Evolutionary conservation across 2,888 invertebrate species (phyloP), one percentile per base, ranked within the genome.

Genomic region (Perizoma affinitatum): DNA sequence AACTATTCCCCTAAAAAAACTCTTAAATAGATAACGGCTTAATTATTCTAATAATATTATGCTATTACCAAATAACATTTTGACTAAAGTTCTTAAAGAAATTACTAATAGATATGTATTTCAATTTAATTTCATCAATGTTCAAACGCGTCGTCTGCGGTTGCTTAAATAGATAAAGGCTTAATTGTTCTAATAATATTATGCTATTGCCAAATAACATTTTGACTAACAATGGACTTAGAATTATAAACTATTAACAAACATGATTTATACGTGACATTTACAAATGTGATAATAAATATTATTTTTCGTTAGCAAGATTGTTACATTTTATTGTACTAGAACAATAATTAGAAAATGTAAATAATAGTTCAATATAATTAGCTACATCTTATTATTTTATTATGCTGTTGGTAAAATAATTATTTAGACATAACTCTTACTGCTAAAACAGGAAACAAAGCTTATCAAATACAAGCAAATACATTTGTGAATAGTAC

Each of bases 221-320:
- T 50, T 40, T 35, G 34, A 58, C 11, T 42, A 34, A 53, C 57
- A 63, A 34, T 60, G 55, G 5, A 60, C 66, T 50, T 35, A 5
- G 35, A 45, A 50, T 59, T 59, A 47, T 22, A 50, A 36, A 57
- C 49, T 36, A 52, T 47, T 54, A 44, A 44, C 50, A 60, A 52
- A 54, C 22, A 22, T 22, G 22, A 22, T 22, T 2, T 6, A 52
- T 46, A 69, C 69, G 69, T 69, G 69, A 67, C 69, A 67, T 67
- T 69, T 64, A 58, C 33, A 49, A 60, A 48, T 67, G 67, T 69
- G 67, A 69, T 69, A 66, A 63, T 67, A 49, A 45, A 8, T 41
- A 6, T 51, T 44, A 34, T 36, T 49, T 48, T 48, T 11, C 33
- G 22, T 7, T 3, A 6, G 34, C 4, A 10, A 22, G 0, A 6